These are phyloP conservation scores for Drosophila murphyi DNA, from an alignment of 1,140 invertebrate genomes.

Conservation along the genomic window DNA sequence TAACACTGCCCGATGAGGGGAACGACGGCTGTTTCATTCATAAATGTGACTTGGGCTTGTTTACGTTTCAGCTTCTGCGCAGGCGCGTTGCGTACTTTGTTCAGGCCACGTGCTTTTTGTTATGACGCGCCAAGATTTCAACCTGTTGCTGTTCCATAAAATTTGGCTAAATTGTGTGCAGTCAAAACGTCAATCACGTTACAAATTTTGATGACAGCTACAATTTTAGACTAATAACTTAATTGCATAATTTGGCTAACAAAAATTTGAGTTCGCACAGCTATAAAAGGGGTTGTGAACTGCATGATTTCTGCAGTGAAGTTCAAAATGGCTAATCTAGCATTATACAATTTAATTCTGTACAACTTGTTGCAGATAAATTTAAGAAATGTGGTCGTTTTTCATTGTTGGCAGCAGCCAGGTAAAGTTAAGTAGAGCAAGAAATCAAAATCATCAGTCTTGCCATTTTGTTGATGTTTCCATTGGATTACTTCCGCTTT, in stretches of 20 bases:
- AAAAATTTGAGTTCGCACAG: not conserved
- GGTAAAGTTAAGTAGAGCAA: conserved; percentile 25
- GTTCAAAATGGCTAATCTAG: conserved; percentile 37
- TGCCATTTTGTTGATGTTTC: too few relatives aligned
- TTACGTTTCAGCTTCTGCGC: conserved; percentile 64
- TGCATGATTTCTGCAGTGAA: not conserved
- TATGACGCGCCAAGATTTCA: conserved; percentile 9
- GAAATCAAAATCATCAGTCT: too few relatives aligned
- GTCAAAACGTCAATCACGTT: conserved; percentile 26
- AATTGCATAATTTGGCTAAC: conserved; percentile 28
- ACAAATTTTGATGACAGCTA: conserved; percentile 45
- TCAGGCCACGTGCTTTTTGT: conserved; percentile 28
- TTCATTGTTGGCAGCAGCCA: conserved; percentile 67
- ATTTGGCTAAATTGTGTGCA: conserved; percentile 3
- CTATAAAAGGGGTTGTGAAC: conserved; percentile 54
- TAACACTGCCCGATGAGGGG: conserved; percentile 47
- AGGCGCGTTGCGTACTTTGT: conserved; percentile 36
- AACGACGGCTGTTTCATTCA: conserved; percentile 57
- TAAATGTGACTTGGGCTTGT: conserved; percentile 62
- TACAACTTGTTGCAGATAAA: conserved; percentile 66
- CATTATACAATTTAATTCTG: conserved; percentile 62
- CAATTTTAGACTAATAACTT: conserved; percentile 59
- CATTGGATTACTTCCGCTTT: too few relatives aligned
- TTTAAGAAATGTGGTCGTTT: conserved; percentile 56
- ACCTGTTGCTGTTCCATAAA: conserved; percentile 39